These are phyloP conservation scores for Aix galericulata DNA, from an alignment of 2,113 vertebrate species.

Conservation along the genomic window DNA sequence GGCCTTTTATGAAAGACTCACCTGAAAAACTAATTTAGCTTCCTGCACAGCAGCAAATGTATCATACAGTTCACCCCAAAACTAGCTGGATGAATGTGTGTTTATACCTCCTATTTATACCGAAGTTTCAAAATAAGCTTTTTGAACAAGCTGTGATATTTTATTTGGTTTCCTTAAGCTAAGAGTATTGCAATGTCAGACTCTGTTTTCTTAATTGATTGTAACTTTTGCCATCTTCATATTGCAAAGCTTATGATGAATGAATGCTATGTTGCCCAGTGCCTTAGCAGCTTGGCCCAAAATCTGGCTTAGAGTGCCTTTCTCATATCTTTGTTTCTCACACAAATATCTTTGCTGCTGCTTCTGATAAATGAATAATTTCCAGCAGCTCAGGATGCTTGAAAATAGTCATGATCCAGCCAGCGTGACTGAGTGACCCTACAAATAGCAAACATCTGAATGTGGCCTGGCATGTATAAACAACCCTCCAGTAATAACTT, in stretches of 20 bases:
- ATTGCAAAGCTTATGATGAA: slow-evolving; percentile 34
- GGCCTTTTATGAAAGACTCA: slow-evolving; percentile 1
- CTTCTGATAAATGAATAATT: slow-evolving; percentile 58
- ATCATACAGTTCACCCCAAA: slow-evolving; percentile 14
- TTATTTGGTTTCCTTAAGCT: slow-evolving; percentile 63
- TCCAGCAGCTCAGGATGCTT: slow-evolving; percentile 47
- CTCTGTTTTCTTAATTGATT: slow-evolving; percentile 58
- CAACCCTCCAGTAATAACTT: slow-evolving; percentile 46
- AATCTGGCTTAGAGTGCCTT: slow-evolving; percentile 20
- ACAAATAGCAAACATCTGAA: slow-evolving; percentile 39
- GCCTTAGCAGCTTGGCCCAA: slow-evolving; percentile 15
- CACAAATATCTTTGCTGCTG: slow-evolving; percentile 42
- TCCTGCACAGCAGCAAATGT: slow-evolving; percentile 2
- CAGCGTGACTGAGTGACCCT: slow-evolving; percentile 56
- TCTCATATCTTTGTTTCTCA: slow-evolving; percentile 46
- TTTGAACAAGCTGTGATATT: slow-evolving; percentile 53
- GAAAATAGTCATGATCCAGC: slow-evolving; percentile 61
- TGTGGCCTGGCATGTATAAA: slow-evolving; percentile 49
- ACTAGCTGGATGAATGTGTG: slow-evolving; percentile 2
- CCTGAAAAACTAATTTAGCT: slow-evolving; percentile 33
- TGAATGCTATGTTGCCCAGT: slow-evolving; percentile 19
- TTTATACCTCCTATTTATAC: slow-evolving; percentile 31
- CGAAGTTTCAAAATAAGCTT: slow-evolving; percentile 51
- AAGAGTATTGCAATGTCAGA: slow-evolving; percentile 54
- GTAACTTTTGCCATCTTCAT: slow-evolving; percentile 19